A percentile compares a stretch with the other conserved stretches of the same genome.
Evolutionary conservation across 2,797 vertebrate genomes (phyloP).

Genomic region (Falco rusticolus): DNA sequence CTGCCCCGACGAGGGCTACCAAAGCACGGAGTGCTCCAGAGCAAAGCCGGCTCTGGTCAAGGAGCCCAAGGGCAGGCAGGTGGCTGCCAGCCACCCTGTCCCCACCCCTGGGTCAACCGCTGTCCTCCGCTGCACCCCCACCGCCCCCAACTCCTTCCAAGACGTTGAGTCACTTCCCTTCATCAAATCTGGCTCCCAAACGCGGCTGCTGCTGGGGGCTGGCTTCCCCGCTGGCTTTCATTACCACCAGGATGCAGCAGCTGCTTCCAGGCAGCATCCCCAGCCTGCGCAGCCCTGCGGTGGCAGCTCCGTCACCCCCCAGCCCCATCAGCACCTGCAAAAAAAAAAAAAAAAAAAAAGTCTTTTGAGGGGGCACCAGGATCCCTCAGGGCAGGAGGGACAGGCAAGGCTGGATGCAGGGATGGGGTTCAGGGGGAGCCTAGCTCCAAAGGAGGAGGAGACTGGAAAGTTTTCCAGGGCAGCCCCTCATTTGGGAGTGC

Average conservation of each 20-base stretch:
- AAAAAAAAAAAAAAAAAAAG: background rate
- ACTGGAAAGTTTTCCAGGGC: background rate
- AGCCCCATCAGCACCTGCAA: background rate
- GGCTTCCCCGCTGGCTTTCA: slow-evolving; percentile 12
- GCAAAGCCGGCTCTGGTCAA: background rate
- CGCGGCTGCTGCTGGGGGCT: background rate
- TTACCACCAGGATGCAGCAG: slow-evolving; percentile 16
- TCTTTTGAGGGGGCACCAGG: rapidly evolving
- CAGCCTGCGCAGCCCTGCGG: background rate
- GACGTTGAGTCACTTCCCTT: slow-evolving; percentile 64
- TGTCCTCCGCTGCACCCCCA: background rate
- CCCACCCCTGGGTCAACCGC: background rate
- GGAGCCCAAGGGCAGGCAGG: background rate
- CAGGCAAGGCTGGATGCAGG: background rate
- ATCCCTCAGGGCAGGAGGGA: rapidly evolving
- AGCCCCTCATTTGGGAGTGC: background rate
- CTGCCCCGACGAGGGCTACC: background rate
- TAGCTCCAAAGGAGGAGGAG: background rate
- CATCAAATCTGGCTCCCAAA: slow-evolving; percentile 51
- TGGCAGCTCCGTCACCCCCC: background rate
- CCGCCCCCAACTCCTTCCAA: slow-evolving; percentile 47
- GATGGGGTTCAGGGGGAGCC: background rate
- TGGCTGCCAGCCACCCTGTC: background rate
- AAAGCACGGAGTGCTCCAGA: background rate
- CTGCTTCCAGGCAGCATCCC: background rate